Evolutionary conservation across 2,113 vertebrate species (phyloP), one percentile per base, ranked within the genome.

Genomic region (Leptosomus discolor): DNA sequence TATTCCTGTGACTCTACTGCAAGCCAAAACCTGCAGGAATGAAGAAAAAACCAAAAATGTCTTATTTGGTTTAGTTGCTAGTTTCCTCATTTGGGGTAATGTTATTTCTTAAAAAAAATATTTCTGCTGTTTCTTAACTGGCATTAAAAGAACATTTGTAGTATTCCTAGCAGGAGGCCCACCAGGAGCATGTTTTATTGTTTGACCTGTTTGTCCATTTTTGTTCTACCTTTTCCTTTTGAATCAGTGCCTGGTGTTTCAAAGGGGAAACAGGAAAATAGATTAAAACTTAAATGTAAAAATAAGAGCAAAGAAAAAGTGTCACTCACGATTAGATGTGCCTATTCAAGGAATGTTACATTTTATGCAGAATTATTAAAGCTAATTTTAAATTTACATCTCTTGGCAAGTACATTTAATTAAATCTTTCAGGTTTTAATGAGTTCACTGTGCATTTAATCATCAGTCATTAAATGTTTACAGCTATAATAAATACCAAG

Each of bases 391-490:
- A 94, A 87, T 93, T 94, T 90, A 91, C 50, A 85, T 95, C 63
- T 96, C 48, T 46, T 92, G 23, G 56, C 68, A 91, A 78, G 27
- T 88, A 80, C 30, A 54, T 95, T 96, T 96, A 98, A 95, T 97
- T 96, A 97, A 97, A 90, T 86, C 21, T 90, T 94, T 68, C 23
- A 70, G 41, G 11, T 97, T 97, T 97, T 95, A 96, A 76, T 95
- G 93, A 64, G 10, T 73, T 88, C 76, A 64, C 45, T 90, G 22
- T 90, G 88, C 56, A 89, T 96, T 97, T 97, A 97, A 95, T 95
- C 90, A 94, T 91, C 81, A 95, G n/a, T 51, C 51, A 90, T 95
- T 97, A 96, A 96, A 96, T 80, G 63, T 97, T 98, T 97, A 96
- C n/a, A 96, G 39, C 48, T 87, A 6, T 87, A 97, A 98, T 97